A percentile compares a stretch with the other conserved stretches of the same genome.
These are phyloP conservation scores for Pycnomerus fuliginosus DNA, from an alignment of 2,888 invertebrate species.

Conservation along the genomic window DNA sequence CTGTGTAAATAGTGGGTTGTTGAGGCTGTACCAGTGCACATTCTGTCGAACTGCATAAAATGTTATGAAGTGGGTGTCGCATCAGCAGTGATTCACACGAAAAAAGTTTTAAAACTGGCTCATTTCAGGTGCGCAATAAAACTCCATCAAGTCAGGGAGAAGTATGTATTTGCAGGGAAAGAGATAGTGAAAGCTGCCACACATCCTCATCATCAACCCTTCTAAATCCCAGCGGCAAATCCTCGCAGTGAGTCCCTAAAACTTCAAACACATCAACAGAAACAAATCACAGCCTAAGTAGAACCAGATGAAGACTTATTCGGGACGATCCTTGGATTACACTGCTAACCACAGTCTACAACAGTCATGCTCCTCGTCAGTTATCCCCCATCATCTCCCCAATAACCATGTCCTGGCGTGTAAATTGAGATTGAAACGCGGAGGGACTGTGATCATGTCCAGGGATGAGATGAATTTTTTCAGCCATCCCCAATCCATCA, in stretches of 20 bases:
- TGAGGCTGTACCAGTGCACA: conserved; percentile 16
- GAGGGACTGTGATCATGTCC: conserved; percentile 21
- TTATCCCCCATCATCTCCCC: conserved; percentile 18
- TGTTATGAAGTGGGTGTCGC: conserved; percentile 32
- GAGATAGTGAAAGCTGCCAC: conserved; percentile 32
- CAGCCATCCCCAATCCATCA: conserved; percentile 49
- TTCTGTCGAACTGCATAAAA: conserved; percentile 32
- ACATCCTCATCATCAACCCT: conserved; percentile 48
- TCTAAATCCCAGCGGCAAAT: conserved; percentile 42
- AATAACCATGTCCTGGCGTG: conserved; percentile 21
- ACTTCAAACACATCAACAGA: conserved; percentile 45
- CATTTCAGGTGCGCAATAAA: conserved; percentile 22
- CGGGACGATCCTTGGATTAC: conserved; percentile 45
- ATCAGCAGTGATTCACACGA: conserved; percentile 29
- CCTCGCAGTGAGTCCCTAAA: conserved; percentile 42
- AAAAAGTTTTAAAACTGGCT: too few species aligned
- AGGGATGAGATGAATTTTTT: conserved; percentile 26
- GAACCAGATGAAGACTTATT: conserved; percentile 50
- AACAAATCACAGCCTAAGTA: conserved; percentile 49
- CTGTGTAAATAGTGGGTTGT: conserved; percentile 31
- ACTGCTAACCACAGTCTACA: conserved; percentile 18
- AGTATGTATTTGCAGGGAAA: conserved; percentile 16
- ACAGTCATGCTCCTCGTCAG: conserved; percentile 24
- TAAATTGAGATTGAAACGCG: conserved; percentile 34
- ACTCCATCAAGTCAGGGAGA: conserved; percentile 18